phyloP scores from a whole-genome alignment of 1,140 invertebrate genomes.

The Bilobella aurantiaca region DNA sequence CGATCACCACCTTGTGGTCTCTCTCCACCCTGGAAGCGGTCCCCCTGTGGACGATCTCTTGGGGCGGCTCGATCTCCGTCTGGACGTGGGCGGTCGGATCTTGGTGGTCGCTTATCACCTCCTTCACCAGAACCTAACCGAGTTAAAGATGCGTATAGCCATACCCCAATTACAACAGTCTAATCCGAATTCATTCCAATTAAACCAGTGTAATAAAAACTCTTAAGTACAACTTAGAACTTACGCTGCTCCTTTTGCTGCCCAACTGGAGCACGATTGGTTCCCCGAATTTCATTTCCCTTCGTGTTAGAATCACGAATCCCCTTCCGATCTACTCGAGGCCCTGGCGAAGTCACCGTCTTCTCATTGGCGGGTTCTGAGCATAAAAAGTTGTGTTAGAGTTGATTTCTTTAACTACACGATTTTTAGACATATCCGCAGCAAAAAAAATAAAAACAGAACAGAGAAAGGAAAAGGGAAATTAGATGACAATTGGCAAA shows the following conservation, averaged over 20 bases:
- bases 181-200: too few species aligned
- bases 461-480: too few species aligned
- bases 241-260: constrained; percentile 2
- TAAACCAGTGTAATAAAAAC: background rate
- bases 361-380: background rate
- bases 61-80: background rate
- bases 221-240: background rate
- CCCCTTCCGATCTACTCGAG: constrained; percentile 22
- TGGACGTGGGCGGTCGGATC: background rate
- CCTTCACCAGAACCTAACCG: background rate
- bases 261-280: background rate
- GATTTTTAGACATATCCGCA: too few species aligned
- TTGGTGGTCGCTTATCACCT: background rate
- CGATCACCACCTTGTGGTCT: background rate
- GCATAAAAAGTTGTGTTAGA: too few species aligned
- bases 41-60: background rate
- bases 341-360: background rate
- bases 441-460: too few species aligned
- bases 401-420: too few species aligned
- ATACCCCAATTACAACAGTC: too few species aligned
- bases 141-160: too few species aligned
- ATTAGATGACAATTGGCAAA: too few species aligned
- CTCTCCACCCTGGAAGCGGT: too few species aligned
- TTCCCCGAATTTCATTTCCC: constrained; percentile 10
- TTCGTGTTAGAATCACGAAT: constrained; percentile 32